phyloP scores from a whole-genome alignment of 2,797 vertebrate genomes.

The Cheirogaleus major region DNA sequence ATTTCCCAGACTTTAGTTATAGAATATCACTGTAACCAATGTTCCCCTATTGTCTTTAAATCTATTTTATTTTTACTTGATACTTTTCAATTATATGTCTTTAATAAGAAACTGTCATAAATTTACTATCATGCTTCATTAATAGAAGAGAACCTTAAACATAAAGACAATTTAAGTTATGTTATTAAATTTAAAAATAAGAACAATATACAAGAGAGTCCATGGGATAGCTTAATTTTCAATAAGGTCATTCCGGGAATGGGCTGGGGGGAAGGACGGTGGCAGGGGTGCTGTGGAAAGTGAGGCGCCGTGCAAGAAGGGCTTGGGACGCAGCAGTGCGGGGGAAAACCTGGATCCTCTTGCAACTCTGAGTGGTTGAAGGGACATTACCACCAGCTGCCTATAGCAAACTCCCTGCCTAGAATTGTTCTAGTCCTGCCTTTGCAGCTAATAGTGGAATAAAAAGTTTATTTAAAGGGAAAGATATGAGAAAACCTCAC shows the following conservation, averaged over 20 bases:
- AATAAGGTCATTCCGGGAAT: not conserved
- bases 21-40: not conserved
- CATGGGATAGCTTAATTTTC: not conserved
- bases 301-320: not conserved
- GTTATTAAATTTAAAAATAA: not conserved
- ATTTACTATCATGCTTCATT: not conserved
- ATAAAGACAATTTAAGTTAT: not conserved
- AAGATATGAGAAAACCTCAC: not conserved
- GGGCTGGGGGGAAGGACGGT: not conserved
- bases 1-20: not conserved
- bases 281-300: fast-evolving
- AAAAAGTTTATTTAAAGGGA: not conserved
- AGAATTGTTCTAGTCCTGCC: not conserved
- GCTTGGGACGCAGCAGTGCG: not conserved
- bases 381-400: not conserved
- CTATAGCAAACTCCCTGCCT: not conserved
- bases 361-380: not conserved
- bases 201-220: not conserved
- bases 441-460: not conserved
- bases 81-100: not conserved
- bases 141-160: not conserved
- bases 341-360: not conserved
- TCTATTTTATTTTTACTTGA: not conserved
- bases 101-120: not conserved
- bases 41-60: not conserved